Evolutionary conservation across 2,888 invertebrate species (phyloP).

Genomic region (Notodonta dromedarius): DNA sequence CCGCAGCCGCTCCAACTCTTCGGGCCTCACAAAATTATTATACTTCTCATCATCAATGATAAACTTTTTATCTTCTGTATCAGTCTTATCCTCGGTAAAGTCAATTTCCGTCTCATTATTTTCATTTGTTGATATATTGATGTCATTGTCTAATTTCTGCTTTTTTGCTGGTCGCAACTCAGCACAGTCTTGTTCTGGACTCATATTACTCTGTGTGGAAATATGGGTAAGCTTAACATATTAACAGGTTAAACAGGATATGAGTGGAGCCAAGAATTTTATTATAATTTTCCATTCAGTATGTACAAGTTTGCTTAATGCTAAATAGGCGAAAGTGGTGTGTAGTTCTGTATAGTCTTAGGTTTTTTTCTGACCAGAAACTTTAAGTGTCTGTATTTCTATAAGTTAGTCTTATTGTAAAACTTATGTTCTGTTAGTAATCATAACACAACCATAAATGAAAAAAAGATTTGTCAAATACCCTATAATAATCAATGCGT

Average conservation of each 20-base stretch:
- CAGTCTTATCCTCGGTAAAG: conserved; percentile 33
- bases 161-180: conserved; percentile 54
- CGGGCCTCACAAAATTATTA: conserved; percentile 53
- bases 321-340: no score
- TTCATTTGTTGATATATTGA: neutral
- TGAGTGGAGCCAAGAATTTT: conserved; percentile 20
- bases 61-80: conserved; percentile 17
- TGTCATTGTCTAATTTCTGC: conserved; percentile 40
- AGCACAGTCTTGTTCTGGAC: conserved; percentile 26
- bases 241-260: conserved; percentile 1
- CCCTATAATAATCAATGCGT: no score
- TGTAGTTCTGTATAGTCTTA: no score
- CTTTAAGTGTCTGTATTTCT: no score
- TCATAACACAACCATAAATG: no score
- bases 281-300: no score
- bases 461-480: no score
- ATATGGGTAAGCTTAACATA: conserved; percentile 34
- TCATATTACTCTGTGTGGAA: conserved; percentile 52
- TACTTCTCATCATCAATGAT: conserved; percentile 47
- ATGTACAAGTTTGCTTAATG: no score
- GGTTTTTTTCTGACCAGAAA: no score
- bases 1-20: conserved; percentile 64
- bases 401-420: no score
- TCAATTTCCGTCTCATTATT: conserved; percentile 18
- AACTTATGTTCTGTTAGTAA: no score